Base-by-base conservation (phyloP, 2,888 invertebrate species). In the Tuberolachnus salignus region DNA sequence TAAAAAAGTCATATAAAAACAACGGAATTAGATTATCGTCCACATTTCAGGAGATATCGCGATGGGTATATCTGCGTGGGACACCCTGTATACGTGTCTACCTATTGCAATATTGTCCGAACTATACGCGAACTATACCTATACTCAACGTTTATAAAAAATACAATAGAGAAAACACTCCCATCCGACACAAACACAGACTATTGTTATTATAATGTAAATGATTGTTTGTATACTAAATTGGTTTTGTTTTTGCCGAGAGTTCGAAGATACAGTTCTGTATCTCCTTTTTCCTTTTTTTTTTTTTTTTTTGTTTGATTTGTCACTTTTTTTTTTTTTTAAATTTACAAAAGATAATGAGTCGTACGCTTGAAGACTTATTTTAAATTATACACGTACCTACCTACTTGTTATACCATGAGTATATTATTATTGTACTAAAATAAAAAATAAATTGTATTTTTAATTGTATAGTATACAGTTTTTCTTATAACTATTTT, bases 131-230 rank as follows among this genome's bases (percentile, higher is more conserved):
- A n/a, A n/a, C n/a, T n/a, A n/a, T 16, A n/a, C 3, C 3, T 11
- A 26, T 63, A 19, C 42, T 42, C n/a, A n/a, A n/a, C 9, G 23
- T 57, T 44, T 46, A 1, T 71, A 11, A 8, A 34, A 46, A n/a
- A 46, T n/a, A 59, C 14, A 71, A 57, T 57, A 71, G 57, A 71
- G n/a, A 23, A 16, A 23, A 61, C 55, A 72, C 61, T 61, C 51
- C 72, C 34, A 61, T 51, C 61, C 61, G 61, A 49, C 14, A 34
- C 0, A 61, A 61, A 49, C 34, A 53, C 34, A 10, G 10, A 26
- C 57, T 8, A 61, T n/a, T n/a, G 49, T 51, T 21, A 61, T 72
- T 72, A 34, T 61, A 1, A 51, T 63, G 61, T 73, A 73, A 73
- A 73, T 73, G 8, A 73, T 21, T 14, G 49, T 4, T 34, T 44